Conservation (phyloP, 1,140 invertebrate species). For the Pseudomyrmex concolor region DNA sequence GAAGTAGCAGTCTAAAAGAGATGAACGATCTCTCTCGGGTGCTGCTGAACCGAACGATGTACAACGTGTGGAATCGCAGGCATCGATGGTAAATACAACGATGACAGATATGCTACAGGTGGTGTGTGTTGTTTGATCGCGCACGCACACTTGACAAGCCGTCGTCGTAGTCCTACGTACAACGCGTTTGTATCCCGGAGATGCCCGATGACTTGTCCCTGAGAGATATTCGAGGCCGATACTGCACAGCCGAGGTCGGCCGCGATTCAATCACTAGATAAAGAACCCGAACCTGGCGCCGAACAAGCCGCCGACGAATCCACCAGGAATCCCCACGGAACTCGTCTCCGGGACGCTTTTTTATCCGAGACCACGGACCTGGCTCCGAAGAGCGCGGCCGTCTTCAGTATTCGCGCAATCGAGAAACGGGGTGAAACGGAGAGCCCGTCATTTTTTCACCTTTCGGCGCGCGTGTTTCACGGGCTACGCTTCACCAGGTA, state of each 20-base stretch:
- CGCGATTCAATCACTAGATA: slow-evolving; percentile 5
- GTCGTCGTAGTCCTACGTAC: slow-evolving; percentile 2
- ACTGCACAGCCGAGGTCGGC: neutral
- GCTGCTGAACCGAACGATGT: neutral
- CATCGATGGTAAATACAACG: slow-evolving; percentile 36
- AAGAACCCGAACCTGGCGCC: neutral
- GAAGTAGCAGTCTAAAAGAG: neutral
- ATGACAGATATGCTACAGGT: slow-evolving; percentile 51
- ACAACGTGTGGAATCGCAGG: slow-evolving; percentile 7
- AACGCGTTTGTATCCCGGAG: slow-evolving; percentile 34
- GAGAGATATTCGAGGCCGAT: neutral
- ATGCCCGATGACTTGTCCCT: slow-evolving; percentile 39
- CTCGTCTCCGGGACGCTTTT: slow-evolving; percentile 3
- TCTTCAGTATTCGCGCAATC: neutral
- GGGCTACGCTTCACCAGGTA: slow-evolving; percentile 42
- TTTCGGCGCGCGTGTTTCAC: slow-evolving; percentile 7
- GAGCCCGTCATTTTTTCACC: slow-evolving; percentile 18
- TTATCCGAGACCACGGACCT: slow-evolving; percentile 1
- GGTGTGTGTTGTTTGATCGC: slow-evolving; percentile 43
- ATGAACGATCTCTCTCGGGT: neutral
- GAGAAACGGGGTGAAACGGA: neutral
- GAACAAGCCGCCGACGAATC: slow-evolving; percentile 19
- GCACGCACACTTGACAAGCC: slow-evolving; percentile 23
- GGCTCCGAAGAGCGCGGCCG: neutral
- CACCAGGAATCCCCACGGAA: neutral